phyloP scores from a whole-genome alignment of 2,888 invertebrate species.

The Pasiphila rectangulata region DNA sequence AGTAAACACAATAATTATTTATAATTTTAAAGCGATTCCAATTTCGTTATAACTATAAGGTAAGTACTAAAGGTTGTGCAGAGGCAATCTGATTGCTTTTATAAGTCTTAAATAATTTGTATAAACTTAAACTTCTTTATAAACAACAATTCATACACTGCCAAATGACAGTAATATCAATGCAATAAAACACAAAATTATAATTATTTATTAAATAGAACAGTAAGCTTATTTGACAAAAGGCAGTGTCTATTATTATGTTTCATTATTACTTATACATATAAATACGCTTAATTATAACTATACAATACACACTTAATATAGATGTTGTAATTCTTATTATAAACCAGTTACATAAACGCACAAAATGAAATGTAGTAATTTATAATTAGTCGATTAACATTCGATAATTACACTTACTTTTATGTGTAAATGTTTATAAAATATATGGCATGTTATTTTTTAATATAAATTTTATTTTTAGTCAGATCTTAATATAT shows the following conservation, averaged over 20 bases:
- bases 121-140: conserved; percentile 35
- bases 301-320: conserved; percentile 52
- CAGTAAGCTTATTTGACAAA: background rate
- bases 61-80: conserved; percentile 61
- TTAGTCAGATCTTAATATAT: conserved; percentile 30
- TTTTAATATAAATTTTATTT: conserved; percentile 57
- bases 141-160: conserved; percentile 23
- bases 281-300: conserved; percentile 47
- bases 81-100: conserved; percentile 71
- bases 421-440: conserved; percentile 59
- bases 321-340: conserved; percentile 33
- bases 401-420: conserved; percentile 45
- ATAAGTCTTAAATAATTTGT: conserved; percentile 40
- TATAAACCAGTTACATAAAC: conserved; percentile 38
- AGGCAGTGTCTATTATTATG: conserved; percentile 11
- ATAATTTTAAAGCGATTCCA: conserved; percentile 33
- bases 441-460: conserved; percentile 80
- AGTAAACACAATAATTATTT: conserved; percentile 34
- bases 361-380: conserved; percentile 63
- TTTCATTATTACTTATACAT: conserved; percentile 12
- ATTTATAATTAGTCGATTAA: conserved; percentile 51
- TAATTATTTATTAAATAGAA: conserved; percentile 7
- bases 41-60: conserved; percentile 30
- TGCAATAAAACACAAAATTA: conserved; percentile 21
- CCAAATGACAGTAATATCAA: conserved; percentile 28